Conservation (phyloP, 2,888 invertebrate species). For the Acronicta alni region DNA sequence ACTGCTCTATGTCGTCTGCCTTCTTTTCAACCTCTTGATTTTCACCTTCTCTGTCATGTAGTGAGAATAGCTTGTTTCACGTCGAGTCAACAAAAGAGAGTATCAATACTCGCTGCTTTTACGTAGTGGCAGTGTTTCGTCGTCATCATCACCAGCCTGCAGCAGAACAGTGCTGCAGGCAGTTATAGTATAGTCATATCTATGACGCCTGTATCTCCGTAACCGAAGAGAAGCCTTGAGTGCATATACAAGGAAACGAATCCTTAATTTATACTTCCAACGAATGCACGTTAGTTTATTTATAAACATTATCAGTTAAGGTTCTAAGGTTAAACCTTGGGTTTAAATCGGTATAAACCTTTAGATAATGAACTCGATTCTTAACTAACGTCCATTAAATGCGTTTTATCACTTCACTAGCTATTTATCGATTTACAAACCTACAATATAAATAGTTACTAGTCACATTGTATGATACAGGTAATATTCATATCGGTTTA, state of each 20-base stretch:
- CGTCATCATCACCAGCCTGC: not conserved
- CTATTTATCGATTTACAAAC: conserved; percentile 31
- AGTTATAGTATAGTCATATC: too few species aligned
- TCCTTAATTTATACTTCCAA: conserved; percentile 22
- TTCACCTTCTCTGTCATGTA: too few species aligned
- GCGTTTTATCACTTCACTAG: conserved; percentile 11
- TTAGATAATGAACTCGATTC: conserved; percentile 46
- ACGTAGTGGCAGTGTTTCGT: not conserved
- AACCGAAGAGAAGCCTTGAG: not conserved
- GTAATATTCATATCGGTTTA: too few species aligned
- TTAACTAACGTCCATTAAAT: conserved; percentile 30
- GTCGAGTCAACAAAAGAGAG: too few species aligned
- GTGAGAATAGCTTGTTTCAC: too few species aligned
- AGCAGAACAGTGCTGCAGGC: not conserved
- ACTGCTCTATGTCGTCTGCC: too few species aligned
- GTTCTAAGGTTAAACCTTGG: conserved; percentile 48
- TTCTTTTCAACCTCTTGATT: too few species aligned
- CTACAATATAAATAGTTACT: conserved; percentile 7
- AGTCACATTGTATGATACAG: too few species aligned
- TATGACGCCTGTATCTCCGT: too few species aligned
- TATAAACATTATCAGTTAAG: conserved; percentile 37
- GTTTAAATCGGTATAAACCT: conserved; percentile 32
- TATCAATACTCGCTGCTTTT: not conserved
- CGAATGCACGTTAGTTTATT: conserved; percentile 26
- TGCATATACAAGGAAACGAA: conserved; percentile 13